A percentile compares a stretch with the other conserved stretches of the same genome.
phyloP scores from a whole-genome alignment of 2,888 invertebrate genomes.

The Autographa pulchrina region DNA sequence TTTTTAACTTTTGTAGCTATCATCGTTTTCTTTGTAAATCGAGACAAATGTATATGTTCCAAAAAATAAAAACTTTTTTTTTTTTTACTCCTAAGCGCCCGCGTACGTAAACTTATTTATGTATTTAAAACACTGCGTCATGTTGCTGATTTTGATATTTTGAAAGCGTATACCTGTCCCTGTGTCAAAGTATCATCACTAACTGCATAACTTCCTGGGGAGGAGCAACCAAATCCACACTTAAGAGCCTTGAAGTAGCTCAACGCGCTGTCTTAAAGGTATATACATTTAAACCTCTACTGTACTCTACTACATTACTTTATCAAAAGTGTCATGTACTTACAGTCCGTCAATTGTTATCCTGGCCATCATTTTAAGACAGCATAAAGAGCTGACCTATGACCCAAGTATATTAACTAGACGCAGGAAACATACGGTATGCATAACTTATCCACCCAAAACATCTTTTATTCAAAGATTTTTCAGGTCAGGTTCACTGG shows the following conservation, averaged over 20 bases:
- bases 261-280: too few relatives aligned
- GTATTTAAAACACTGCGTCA: neutral
- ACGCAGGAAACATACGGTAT: neutral
- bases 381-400: neutral
- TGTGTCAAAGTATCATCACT: neutral
- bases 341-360: neutral
- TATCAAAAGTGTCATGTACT: neutral
- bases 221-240: neutral
- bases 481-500: neutral
- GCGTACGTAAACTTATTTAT: neutral
- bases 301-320: neutral
- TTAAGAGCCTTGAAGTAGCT: too few relatives aligned
- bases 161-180: neutral
- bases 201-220: neutral
- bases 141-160: neutral
- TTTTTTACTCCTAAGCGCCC: neutral
- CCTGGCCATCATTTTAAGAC: neutral
- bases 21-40: too few relatives aligned
- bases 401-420: neutral
- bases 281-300: too few relatives aligned
- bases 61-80: too few relatives aligned
- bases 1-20: too few relatives aligned
- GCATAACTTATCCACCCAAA: neutral
- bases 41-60: too few relatives aligned
- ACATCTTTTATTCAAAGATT: neutral